phyloP scores from a whole-genome alignment of 2,888 invertebrate genomes.

The Limnephilus lunatus region DNA sequence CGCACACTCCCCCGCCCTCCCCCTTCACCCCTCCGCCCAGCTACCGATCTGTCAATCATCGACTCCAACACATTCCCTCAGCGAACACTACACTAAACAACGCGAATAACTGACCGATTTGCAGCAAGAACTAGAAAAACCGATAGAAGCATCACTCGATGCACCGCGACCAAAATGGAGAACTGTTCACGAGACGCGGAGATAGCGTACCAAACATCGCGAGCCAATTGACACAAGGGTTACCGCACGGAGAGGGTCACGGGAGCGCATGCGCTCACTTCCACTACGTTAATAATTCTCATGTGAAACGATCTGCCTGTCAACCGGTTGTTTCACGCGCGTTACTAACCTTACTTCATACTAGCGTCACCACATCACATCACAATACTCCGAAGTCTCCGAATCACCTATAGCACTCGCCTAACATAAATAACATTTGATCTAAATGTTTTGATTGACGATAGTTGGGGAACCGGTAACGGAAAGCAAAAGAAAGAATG shows the following conservation, averaged over 20 bases:
- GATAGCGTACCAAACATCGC: conserved; percentile 3
- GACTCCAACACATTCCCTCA: neutral
- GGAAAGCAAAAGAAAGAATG: neutral
- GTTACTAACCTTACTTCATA: neutral
- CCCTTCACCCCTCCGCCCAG: neutral
- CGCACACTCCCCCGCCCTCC: conserved; percentile 4
- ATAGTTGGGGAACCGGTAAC: neutral
- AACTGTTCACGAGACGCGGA: neutral
- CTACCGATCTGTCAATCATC: neutral
- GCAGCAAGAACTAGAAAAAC: neutral
- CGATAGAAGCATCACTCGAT: neutral
- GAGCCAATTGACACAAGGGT: conserved; percentile 39
- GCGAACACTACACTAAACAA: neutral
- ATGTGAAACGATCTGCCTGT: conserved; percentile 36
- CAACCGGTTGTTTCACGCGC: conserved; percentile 32
- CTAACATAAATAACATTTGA: neutral
- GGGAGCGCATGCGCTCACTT: conserved; percentile 25
- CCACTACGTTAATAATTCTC: conserved; percentile 4
- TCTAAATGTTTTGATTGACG: neutral
- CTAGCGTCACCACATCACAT: no score
- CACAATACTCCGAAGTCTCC: no score
- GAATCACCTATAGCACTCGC: neutral
- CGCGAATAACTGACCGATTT: neutral
- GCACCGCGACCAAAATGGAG: neutral
- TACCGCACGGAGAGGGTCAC: neutral